These are phyloP conservation scores for Phrynocephalus guinanensis DNA, from an alignment of 2,797 vertebrate species.

Conservation along the genomic window DNA sequence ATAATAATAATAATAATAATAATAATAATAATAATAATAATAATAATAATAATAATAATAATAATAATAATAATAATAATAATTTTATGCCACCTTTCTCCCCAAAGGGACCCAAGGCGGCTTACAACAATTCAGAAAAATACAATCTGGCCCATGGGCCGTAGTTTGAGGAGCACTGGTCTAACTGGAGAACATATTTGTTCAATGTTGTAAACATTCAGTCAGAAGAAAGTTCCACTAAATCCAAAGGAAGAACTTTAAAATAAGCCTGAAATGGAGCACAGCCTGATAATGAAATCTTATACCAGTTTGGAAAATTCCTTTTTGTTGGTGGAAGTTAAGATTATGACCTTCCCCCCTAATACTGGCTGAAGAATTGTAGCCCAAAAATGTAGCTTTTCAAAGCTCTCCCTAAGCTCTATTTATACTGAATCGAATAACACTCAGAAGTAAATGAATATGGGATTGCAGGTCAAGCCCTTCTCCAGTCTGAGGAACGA, in stretches of 20 bases:
- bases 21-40: no score
- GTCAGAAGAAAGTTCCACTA: not conserved
- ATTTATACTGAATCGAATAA: not conserved
- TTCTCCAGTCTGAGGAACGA: not conserved
- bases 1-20: no score
- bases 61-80: no score
- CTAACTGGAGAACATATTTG: no score
- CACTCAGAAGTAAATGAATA: not conserved
- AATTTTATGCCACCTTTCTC: no score
- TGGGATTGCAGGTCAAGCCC: not conserved
- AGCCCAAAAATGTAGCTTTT: not conserved
- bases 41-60: no score
- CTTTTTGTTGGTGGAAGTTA: no score
- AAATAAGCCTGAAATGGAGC: not conserved
- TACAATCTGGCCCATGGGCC: no score
- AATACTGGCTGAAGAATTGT: not conserved
- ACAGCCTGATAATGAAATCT: not conserved
- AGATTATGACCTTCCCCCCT: no score
- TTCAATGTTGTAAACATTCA: not conserved
- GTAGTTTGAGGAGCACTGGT: no score
- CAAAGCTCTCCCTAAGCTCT: not conserved
- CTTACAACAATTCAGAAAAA: no score
- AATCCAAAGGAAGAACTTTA: not conserved
- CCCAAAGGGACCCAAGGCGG: no score
- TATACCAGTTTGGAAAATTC: not conserved